Evolutionary conservation across 2,113 vertebrate species (phyloP).

Genomic region (Petrocephalus zakoni): DNA sequence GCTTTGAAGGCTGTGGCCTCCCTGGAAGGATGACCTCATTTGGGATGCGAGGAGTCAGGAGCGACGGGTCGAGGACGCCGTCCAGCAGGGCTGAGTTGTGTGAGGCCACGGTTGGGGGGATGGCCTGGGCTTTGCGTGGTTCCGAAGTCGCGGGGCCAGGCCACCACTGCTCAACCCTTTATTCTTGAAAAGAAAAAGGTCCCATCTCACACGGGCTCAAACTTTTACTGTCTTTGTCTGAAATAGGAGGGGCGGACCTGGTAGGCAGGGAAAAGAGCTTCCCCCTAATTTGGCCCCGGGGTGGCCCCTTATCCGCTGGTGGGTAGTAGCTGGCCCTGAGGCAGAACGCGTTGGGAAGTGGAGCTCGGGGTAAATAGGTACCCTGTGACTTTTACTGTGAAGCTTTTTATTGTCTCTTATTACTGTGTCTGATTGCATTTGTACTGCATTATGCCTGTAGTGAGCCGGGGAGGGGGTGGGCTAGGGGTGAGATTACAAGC

Average conservation of each 20-base stretch:
- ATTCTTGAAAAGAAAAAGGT: conserved; percentile 30
- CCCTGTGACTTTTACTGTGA: conserved; percentile 75
- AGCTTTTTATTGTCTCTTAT: conserved; percentile 68
- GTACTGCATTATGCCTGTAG: conserved; percentile 66
- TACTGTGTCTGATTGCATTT: conserved; percentile 76
- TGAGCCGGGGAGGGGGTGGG: conserved; percentile 44
- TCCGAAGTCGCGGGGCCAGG: conserved; percentile 45
- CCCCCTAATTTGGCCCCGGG: conserved; percentile 68
- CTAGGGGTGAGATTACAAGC: conserved; percentile 81
- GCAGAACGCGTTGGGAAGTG: conserved; percentile 29
- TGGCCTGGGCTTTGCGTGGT: not conserved
- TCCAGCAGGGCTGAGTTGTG: conserved; percentile 43
- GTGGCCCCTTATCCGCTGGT: conserved; percentile 38
- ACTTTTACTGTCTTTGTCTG: conserved; percentile 46
- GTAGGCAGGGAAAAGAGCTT: conserved; percentile 31
- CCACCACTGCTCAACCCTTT: conserved; percentile 46
- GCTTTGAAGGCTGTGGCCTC: conserved; percentile 68
- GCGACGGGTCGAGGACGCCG: conserved; percentile 45
- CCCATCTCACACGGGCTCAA: conserved; percentile 48
- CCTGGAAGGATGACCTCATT: conserved; percentile 67
- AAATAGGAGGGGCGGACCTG: conserved; percentile 3
- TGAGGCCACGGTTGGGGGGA: conserved; percentile 32
- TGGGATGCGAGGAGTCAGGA: conserved; percentile 60
- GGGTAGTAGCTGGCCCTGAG: not conserved
- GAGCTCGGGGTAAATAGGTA: conserved; percentile 69